A percentile compares a stretch with the other conserved stretches of the same genome.
phyloP scores from a whole-genome alignment of 2,888 invertebrate genomes.

The Xestia ashworthii region DNA sequence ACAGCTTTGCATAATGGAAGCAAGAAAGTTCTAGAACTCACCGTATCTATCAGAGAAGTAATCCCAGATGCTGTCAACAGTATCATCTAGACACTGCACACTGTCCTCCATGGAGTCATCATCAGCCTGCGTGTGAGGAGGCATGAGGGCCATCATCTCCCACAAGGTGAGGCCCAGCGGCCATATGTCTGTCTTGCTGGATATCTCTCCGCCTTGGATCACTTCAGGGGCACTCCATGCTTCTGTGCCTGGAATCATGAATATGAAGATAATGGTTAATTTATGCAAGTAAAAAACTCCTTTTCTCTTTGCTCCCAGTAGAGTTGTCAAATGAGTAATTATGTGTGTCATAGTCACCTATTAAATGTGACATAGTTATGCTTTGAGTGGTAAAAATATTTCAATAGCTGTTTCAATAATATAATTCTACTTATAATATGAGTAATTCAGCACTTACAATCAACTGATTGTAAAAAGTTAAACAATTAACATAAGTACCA shows the following conservation, averaged over 20 bases:
- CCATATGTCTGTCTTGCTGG: conserved; percentile 95
- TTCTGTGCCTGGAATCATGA: conserved; percentile 91
- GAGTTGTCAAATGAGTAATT: not conserved
- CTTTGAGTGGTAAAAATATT: not conserved
- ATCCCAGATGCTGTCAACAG: conserved; percentile 71
- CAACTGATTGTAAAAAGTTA: not conserved
- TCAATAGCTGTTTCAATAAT: not conserved
- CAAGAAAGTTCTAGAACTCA: conserved; percentile 56
- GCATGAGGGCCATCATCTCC: conserved; percentile 94
- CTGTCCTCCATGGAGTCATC: conserved; percentile 77
- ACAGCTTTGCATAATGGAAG: not conserved
- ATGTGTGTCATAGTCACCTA: not conserved
- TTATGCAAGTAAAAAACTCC: not conserved
- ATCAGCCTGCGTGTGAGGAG: conserved; percentile 91
- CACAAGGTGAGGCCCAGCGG: conserved; percentile 94
- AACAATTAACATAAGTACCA: not conserved
- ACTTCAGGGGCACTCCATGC: conserved; percentile 96
- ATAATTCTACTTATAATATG: not conserved
- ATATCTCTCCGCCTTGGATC: conserved; percentile 91
- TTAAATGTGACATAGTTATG: not conserved
- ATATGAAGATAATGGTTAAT: not conserved
- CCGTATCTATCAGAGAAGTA: conserved; percentile 81
- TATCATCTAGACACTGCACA: conserved; percentile 68
- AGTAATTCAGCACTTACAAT: not conserved
- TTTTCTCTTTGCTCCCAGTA: not conserved